Percentiles rank a stretch among this genome's conserved stretches.
Conservation (phyloP, 2,888 invertebrate genomes). For the Scaptomyza reducta region DNA sequence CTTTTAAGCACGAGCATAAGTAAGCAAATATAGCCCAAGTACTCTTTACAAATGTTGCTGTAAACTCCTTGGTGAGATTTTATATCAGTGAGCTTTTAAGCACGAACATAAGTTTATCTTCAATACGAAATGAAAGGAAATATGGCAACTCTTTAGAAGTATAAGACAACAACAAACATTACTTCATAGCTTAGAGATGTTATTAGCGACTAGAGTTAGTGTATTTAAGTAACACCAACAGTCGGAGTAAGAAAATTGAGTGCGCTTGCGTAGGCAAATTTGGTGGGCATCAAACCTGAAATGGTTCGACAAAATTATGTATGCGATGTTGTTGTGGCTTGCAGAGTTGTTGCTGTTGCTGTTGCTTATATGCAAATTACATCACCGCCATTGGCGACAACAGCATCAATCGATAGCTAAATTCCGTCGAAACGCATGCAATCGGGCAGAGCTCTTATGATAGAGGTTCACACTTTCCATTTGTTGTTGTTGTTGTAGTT, state of each 20-base stretch:
- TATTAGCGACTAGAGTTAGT: conserved; percentile 14
- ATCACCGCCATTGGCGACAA: conserved; percentile 55
- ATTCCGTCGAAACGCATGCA: conserved; percentile 26
- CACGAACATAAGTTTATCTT: background rate
- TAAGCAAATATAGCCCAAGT: too few relatives aligned
- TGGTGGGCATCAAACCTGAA: conserved; percentile 67
- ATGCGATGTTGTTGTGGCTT: conserved; percentile 13
- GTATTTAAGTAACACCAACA: conserved; percentile 19
- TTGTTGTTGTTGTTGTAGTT: conserved; percentile 14
- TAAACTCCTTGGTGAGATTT: background rate
- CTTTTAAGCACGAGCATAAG: background rate
- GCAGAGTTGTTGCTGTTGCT: conserved; percentile 15
- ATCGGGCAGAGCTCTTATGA: conserved; percentile 6
- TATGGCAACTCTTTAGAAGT: background rate
- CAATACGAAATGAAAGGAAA: background rate
- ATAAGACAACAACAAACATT: background rate
- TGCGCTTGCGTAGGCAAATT: conserved; percentile 54
- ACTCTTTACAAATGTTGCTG: conserved; percentile 14
- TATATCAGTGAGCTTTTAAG: background rate
- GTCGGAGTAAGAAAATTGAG: conserved; percentile 18
- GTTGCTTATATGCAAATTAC: conserved; percentile 70
- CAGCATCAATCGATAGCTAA: conserved; percentile 44
- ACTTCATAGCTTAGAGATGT: background rate
- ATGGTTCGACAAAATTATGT: conserved; percentile 61
- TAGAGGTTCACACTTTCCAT: conserved; percentile 43